Percentiles rank a stretch among this genome's conserved stretches.
Conservation (phyloP, 1,140 invertebrate genomes). For the Brachionus plicatilis region DNA sequence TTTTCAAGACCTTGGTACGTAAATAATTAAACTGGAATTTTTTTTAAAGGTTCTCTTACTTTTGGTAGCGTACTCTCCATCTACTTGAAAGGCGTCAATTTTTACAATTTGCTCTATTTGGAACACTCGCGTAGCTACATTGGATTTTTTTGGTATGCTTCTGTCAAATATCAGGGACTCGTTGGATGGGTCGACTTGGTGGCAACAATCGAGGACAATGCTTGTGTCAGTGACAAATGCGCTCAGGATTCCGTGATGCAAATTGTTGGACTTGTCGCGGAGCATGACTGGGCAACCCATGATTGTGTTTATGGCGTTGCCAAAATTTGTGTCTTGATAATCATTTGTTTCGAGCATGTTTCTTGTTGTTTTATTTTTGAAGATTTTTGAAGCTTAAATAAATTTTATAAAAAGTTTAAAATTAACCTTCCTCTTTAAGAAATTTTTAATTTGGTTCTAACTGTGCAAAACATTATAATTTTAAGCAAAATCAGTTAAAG, state of each 20-base stretch:
- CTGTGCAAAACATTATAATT: neutral
- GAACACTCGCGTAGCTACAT: neutral
- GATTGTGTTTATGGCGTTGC: neutral
- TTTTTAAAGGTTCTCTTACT: neutral
- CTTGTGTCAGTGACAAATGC: neutral
- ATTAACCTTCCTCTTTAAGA: neutral
- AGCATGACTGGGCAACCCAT: constrained; percentile 29
- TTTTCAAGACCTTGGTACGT: neutral
- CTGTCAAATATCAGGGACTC: constrained; percentile 3
- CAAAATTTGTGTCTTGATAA: neutral
- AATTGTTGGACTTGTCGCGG: neutral
- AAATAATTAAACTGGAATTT: neutral
- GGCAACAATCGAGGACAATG: constrained; percentile 16
- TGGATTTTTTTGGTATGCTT: neutral
- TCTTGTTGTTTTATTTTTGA: neutral
- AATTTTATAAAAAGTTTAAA: neutral
- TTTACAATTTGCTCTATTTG: constrained; percentile 5
- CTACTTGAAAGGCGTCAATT: constrained; percentile 13
- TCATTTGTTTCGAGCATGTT: neutral
- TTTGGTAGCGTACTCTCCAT: constrained; percentile 3
- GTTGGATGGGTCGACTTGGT: neutral
- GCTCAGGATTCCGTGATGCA: neutral
- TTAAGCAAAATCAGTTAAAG: neutral
- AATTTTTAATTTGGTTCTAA: neutral
- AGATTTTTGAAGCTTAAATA: neutral